Evolutionary conservation across 1,140 invertebrate species (phyloP).

Genomic region (Magallana ariakensis): DNA sequence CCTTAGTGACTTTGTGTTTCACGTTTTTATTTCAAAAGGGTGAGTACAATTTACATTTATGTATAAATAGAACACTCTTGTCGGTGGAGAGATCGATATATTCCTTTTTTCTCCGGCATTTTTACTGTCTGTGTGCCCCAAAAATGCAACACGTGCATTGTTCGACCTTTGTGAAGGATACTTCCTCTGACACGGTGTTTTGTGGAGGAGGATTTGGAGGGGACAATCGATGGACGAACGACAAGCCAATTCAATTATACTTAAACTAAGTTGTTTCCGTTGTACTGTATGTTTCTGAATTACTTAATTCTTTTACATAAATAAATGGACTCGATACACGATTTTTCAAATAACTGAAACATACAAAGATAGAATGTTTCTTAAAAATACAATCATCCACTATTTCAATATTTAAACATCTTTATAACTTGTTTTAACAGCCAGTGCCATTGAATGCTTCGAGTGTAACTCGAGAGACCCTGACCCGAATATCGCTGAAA

Average conservation of each 20-base stretch:
- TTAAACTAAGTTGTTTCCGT: no score
- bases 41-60: constrained; percentile 14
- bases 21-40: not conserved
- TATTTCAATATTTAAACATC: no score
- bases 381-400: no score
- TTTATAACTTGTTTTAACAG: not conserved
- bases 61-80: no score
- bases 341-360: no score
- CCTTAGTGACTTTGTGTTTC: not conserved
- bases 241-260: no score
- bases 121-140: not conserved
- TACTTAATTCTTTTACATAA: no score
- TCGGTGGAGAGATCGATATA: no score
- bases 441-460: constrained; percentile 15
- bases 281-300: no score
- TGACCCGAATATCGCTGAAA: not conserved
- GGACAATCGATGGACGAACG: not conserved
- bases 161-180: constrained; percentile 21
- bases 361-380: no score
- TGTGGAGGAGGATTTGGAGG: not conserved
- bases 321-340: no score
- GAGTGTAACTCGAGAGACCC: constrained; percentile 4
- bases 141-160: constrained; percentile 5
- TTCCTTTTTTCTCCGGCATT: no score
- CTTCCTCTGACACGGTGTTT: not conserved